Evolutionary conservation across 2,888 invertebrate species (phyloP), one percentile per base, ranked within the genome.

Genomic region (Tachystola acroxantha): DNA sequence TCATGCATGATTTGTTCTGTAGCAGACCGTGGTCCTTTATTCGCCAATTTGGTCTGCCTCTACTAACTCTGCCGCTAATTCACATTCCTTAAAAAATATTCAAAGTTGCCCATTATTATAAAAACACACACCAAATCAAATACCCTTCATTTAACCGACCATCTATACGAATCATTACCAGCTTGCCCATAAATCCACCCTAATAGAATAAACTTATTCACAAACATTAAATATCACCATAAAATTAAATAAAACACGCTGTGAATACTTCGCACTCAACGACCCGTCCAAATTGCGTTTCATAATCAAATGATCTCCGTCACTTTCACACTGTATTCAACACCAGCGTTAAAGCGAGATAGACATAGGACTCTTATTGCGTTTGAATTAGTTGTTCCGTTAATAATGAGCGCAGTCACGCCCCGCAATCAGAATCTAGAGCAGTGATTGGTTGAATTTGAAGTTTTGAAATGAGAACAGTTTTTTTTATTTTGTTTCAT

Each of bases 191-290:
- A 79, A 81, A 78, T 75, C 64, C 63, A 57, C 58, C 49, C 60
- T 73, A 77, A 76, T 55, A 59, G 51, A 68, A 71, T 69, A 57
- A 67, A 75, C 64, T 72, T 77, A 79, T 77, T 80, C 77, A 80
- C 76, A 81, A 79, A 7, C 73, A 76, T n/a, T 65, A 77, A 73
- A 75, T 78, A 73, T 63, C 59, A 64, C 71, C 71, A 79, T 79
- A 70, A 81, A 76, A 78, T 84, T 80, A 82, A 86, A 85, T 81
- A 80, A 75, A 80, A 80, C 78, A 74, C 60, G 61, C 71, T 76
- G 76, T 75, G 68, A 64, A 72, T 55, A 50, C 52, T 49, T 49
- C 50, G 50, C 27, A 47, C 46, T 48, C 46, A 58, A 63, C 64
- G 61, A 58, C 55, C 66, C 60, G 51, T 51, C 58, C 55, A 70